These are phyloP conservation scores for Eublepharis macularius DNA, from an alignment of 2,113 vertebrate genomes.

Conservation along the genomic window DNA sequence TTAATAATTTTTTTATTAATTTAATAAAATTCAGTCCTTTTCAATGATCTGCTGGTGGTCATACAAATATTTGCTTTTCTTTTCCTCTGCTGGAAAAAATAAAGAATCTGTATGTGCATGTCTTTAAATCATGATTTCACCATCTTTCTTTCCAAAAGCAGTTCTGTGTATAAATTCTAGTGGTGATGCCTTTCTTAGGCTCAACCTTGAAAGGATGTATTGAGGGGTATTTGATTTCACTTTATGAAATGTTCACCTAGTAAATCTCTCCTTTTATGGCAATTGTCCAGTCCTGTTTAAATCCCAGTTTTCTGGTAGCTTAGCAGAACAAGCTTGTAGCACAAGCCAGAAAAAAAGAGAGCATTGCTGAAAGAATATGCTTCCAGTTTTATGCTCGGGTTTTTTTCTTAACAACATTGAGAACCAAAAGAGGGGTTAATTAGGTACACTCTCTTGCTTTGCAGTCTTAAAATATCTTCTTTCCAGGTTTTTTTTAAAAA, in stretches of 20 bases:
- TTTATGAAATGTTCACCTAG: slow-evolving; percentile 25
- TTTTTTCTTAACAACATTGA: neutral
- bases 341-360: slow-evolving; percentile 23
- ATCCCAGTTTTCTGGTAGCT: slow-evolving; percentile 29
- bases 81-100: neutral
- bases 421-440: neutral
- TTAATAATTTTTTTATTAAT: no score
- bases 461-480: neutral
- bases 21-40: slow-evolving; percentile 15
- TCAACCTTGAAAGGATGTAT: neutral
- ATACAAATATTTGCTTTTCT: slow-evolving; percentile 4
- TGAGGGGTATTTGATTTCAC: slow-evolving; percentile 2
- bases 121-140: slow-evolving; percentile 17
- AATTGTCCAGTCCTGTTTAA: slow-evolving; percentile 49
- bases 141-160: slow-evolving; percentile 48
- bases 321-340: slow-evolving; percentile 24
- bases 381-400: neutral
- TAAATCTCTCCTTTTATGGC: slow-evolving; percentile 27
- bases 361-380: neutral
- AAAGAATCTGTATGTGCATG: slow-evolving; percentile 18
- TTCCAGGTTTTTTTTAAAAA: neutral
- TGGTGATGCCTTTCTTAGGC: slow-evolving; percentile 20
- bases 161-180: slow-evolving; percentile 19
- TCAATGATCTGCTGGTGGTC: neutral
- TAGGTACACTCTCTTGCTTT: neutral